Percentiles rank a stretch among this genome's conserved stretches.
These are phyloP conservation scores for Etheostoma nigrum DNA, from an alignment of 2,797 vertebrate genomes.

Conservation along the genomic window DNA sequence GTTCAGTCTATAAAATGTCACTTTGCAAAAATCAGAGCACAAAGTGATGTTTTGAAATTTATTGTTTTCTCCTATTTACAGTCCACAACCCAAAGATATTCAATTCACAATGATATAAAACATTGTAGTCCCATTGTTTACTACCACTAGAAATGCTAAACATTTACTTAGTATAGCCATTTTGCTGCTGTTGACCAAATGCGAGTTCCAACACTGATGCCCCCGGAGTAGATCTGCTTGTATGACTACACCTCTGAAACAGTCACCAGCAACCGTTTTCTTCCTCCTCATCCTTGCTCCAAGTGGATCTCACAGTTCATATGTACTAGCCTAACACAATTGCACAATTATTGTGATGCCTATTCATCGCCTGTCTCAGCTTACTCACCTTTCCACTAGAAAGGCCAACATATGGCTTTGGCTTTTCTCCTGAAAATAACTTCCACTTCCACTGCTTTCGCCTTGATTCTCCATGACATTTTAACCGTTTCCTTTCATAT, in stretches of 20 bases:
- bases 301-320: slow-evolving; percentile 38
- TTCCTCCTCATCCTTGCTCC: slow-evolving; percentile 29
- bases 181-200: background rate
- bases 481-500: slow-evolving; percentile 43
- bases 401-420: slow-evolving; percentile 66
- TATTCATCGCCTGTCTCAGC: slow-evolving; percentile 42
- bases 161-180: background rate
- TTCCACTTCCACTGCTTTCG: slow-evolving; percentile 24
- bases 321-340: slow-evolving; percentile 62
- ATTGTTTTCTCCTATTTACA: background rate
- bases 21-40: background rate
- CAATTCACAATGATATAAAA: background rate
- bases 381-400: slow-evolving; percentile 47
- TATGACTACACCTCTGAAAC: slow-evolving; percentile 24
- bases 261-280: slow-evolving; percentile 16
- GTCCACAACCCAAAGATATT: background rate
- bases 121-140: background rate
- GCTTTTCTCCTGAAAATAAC: slow-evolving; percentile 52
- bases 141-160: background rate
- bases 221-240: slow-evolving; percentile 23
- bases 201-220: background rate
- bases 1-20: background rate
- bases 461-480: slow-evolving; percentile 55
- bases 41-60: background rate
- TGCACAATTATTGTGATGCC: slow-evolving; percentile 61